Percentiles rank a stretch among this genome's conserved stretches.
Conservation (phyloP, 2,113 vertebrate species). For the Pluvianellus socialis region DNA sequence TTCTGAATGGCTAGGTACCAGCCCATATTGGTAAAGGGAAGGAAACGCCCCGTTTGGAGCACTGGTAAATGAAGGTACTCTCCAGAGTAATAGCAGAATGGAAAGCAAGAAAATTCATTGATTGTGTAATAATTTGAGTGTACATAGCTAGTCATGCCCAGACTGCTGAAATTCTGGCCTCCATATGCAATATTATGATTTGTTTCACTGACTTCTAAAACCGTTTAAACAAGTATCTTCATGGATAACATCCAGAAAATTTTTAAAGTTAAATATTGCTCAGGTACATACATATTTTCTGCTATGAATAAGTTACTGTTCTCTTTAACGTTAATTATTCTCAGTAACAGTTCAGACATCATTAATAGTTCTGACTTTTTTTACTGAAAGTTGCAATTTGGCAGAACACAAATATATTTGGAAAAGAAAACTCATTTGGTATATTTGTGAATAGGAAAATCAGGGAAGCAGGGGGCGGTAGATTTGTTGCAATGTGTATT, state of each 20-base stretch:
- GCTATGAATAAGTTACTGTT: not conserved
- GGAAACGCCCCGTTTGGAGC: fast-evolving
- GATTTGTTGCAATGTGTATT: not conserved
- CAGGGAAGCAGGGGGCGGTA: not conserved
- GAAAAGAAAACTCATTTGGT: not conserved
- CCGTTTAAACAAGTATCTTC: not conserved
- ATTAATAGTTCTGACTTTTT: not conserved
- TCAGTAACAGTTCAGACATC: not conserved
- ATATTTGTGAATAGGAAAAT: not conserved
- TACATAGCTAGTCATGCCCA: fast-evolving
- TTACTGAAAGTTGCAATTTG: not conserved
- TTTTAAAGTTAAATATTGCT: not conserved
- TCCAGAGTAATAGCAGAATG: not conserved
- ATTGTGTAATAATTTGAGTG: not conserved
- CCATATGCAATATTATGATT: not conserved
- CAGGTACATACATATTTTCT: not conserved
- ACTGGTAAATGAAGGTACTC: fast-evolving
- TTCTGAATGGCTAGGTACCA: not conserved
- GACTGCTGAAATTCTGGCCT: not conserved
- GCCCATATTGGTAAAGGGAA: not conserved
- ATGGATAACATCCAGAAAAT: not conserved
- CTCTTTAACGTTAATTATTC: not conserved
- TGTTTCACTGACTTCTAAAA: not conserved
- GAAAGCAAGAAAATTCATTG: not conserved
- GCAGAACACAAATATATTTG: not conserved